Evolutionary conservation across 2,888 invertebrate genomes (phyloP), one percentile per base, ranked within the genome.

Genomic region (Exephanes ischioxanthus): DNA sequence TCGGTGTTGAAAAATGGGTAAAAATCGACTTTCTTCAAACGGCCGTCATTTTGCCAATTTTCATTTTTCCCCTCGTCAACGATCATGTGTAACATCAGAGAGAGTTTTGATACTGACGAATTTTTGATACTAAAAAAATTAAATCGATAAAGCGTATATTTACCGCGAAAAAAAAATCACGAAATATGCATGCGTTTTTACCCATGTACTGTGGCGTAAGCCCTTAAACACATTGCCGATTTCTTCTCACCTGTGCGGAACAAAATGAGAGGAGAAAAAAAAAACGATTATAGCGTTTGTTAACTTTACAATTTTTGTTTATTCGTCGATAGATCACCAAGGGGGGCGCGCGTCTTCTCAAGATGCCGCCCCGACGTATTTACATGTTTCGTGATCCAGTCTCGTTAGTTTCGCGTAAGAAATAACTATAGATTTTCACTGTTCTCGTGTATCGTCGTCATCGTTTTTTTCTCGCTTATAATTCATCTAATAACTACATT

Each of bases 231-330:
- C 4, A 45, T 16, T 45, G 45, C 3, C 11, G n/a, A 11, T 11
- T 22, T 41, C 16, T 5, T 48, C 7, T 16, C 41, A 26, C 16
- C 33, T 71, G 33, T 16, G 58, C 45, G 41, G 11, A 58, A 73
- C 26, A 45, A 73, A 41, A 3, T 55, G 22, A 22, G 22, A 6
- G 51, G 30, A 33, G 9, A 16, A 30, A 30, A 14, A 14, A 33
- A 30, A n/a, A n/a, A 63, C 16, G 33, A 63, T 63, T n/a, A 30
- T 14, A 51, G 30, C 75, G 16, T 30, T 55, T 48, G 3, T 11
- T 75, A 82, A 85, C 85, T 85, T 85, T 79, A 85, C 79, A 82
- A 85, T 82, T 67, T 83, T 79, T 82, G 71, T 85, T 85, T 85
- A 85, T 85, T 82, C 79, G 55, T 72, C 76, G 82, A 82, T 66